These are phyloP conservation scores for Theristus sp. DNA, from an alignment of 2,888 invertebrate species.

Conservation along the genomic window DNA sequence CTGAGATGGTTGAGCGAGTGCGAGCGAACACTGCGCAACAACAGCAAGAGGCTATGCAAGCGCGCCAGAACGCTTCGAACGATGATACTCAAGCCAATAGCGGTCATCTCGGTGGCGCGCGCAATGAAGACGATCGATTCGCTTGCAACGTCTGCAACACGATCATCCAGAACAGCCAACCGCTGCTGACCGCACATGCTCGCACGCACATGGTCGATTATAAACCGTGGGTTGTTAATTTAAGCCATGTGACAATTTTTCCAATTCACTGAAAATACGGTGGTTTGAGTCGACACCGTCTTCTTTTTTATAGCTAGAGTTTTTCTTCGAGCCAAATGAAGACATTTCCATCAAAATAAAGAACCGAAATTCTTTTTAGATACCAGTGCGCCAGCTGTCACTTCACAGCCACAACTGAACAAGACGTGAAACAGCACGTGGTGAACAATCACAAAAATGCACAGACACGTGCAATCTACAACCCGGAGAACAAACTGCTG, in stretches of 20 bases:
- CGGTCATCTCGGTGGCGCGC: no score
- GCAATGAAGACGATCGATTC: not conserved
- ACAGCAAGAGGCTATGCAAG: no score
- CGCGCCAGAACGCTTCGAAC: no score
- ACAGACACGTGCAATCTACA: not conserved
- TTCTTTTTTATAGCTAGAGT: not conserved
- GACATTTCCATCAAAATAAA: not conserved
- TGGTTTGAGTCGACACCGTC: no score
- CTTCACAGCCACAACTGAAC: not conserved
- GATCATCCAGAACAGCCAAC: not conserved
- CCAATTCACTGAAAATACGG: no score
- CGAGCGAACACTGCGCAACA: no score
- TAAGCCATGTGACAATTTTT: no score
- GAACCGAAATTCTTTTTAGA: not conserved
- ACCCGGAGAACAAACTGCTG: not conserved
- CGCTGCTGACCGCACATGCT: not conserved
- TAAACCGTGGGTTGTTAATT: constrained; percentile 1
- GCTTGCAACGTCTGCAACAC: not conserved
- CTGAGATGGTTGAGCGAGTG: no score
- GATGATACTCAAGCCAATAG: no score
- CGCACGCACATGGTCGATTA: constrained; percentile 1
- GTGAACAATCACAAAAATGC: not conserved
- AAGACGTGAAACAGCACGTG: constrained; percentile 4
- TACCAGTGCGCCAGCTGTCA: constrained; percentile 4
- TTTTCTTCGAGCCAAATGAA: not conserved